phyloP scores from a whole-genome alignment of 2,797 vertebrate species.

The Oreochromis grahami region DNA sequence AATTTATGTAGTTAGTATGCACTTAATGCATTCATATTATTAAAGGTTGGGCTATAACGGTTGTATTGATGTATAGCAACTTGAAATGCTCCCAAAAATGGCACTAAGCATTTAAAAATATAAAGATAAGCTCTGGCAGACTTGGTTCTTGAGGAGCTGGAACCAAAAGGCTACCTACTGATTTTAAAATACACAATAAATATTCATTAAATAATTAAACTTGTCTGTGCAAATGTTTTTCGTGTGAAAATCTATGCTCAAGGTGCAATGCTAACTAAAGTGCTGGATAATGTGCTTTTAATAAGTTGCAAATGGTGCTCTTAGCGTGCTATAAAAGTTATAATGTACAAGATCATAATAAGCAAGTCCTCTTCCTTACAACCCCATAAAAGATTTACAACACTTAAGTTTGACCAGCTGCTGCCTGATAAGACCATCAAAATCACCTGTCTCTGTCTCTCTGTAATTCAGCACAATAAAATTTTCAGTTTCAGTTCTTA shows the following conservation, averaged over 20 bases:
- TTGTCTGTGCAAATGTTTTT: neutral
- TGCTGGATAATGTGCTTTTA: neutral
- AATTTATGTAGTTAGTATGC: no score
- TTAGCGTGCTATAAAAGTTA: fast-evolving
- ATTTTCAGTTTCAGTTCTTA: neutral
- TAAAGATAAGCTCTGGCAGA: fast-evolving
- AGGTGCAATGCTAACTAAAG: neutral
- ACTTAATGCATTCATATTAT: no score
- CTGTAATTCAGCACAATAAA: neutral
- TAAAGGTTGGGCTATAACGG: no score
- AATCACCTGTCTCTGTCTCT: no score
- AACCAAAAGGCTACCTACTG: neutral
- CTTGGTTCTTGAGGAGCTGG: no score
- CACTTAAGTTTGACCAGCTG: no score
- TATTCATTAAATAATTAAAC: neutral
- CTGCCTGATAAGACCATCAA: no score
- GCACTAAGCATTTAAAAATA: no score
- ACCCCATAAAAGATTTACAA: no score
- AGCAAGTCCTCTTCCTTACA: no score
- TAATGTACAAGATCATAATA: neutral
- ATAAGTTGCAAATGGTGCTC: neutral
- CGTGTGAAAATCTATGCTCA: neutral
- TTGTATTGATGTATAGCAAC: fast-evolving
- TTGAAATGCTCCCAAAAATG: no score
- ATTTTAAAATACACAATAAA: neutral